Conservation (phyloP, 2,113 vertebrate genomes). For the Fukomys damarensis region DNA sequence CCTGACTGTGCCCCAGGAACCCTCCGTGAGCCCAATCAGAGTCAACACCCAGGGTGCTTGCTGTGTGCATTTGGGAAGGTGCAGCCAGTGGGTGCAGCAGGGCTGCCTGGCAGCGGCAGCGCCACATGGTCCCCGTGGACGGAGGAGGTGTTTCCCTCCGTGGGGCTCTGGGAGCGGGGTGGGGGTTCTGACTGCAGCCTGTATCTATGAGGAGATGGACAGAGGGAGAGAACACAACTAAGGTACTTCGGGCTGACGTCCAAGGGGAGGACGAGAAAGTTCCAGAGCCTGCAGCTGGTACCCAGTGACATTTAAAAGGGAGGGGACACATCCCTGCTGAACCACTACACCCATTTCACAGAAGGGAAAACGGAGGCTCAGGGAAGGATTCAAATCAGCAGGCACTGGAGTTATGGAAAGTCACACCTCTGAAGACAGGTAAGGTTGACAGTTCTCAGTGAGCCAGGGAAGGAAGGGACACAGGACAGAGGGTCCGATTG, state of each 20-base stretch:
- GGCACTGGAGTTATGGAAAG: not conserved
- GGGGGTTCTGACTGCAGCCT: not conserved
- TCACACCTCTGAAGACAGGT: not conserved
- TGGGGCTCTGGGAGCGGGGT: not conserved
- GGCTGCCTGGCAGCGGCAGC: not conserved
- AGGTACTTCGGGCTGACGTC: not conserved
- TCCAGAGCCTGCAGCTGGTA: not conserved
- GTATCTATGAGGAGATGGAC: slow-evolving; percentile 71
- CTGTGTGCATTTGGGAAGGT: not conserved
- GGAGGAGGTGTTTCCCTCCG: not conserved
- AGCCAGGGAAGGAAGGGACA: not conserved
- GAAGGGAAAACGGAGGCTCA: not conserved
- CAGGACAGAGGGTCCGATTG: not conserved
- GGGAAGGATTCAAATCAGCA: no score
- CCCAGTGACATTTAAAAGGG: not conserved
- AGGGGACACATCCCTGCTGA: not conserved
- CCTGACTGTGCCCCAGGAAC: not conserved
- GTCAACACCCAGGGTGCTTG: not conserved
- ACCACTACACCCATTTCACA: not conserved
- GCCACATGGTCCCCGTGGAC: not conserved
- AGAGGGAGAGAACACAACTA: not conserved
- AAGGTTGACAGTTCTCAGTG: not conserved
- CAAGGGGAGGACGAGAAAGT: not conserved
- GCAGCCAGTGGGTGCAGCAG: not conserved
- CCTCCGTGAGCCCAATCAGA: not conserved